These are phyloP conservation scores for Lepidochrysops patricia DNA, from an alignment of 2,888 invertebrate species.

Conservation along the genomic window DNA sequence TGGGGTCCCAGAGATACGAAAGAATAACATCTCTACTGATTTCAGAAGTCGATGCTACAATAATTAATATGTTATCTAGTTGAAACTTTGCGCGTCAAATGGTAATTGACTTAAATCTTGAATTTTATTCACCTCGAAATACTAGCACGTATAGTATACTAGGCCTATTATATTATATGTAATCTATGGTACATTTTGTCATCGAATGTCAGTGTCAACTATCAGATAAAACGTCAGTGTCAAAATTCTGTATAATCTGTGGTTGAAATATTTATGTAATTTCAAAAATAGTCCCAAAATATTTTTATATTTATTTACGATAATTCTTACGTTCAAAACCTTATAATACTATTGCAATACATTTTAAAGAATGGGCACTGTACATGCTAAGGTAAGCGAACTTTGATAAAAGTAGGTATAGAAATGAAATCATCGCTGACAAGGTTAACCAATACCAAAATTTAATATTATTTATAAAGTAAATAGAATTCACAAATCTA, in stretches of 20 bases:
- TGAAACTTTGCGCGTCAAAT: too few species aligned
- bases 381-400: slow-evolving; percentile 30
- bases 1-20: too few species aligned
- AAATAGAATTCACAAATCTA: background rate
- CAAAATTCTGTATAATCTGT: slow-evolving; percentile 25
- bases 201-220: too few species aligned
- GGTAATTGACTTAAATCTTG: too few species aligned
- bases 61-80: too few species aligned
- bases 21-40: too few species aligned
- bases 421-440: background rate
- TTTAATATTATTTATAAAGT: background rate
- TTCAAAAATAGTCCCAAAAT: slow-evolving; percentile 30
- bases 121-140: too few species aligned
- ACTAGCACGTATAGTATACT: too few species aligned
- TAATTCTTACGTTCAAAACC: background rate
- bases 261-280: slow-evolving; percentile 39
- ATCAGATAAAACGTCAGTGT: background rate
- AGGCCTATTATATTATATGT: too few species aligned
- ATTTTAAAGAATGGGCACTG: slow-evolving; percentile 30
- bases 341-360: background rate
- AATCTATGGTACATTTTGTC: too few species aligned
- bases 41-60: too few species aligned
- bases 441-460: background rate
- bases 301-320: slow-evolving; percentile 6
- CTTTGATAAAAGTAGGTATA: background rate